Conservation (phyloP, 2,888 invertebrate species). For the Agelastica alni region DNA sequence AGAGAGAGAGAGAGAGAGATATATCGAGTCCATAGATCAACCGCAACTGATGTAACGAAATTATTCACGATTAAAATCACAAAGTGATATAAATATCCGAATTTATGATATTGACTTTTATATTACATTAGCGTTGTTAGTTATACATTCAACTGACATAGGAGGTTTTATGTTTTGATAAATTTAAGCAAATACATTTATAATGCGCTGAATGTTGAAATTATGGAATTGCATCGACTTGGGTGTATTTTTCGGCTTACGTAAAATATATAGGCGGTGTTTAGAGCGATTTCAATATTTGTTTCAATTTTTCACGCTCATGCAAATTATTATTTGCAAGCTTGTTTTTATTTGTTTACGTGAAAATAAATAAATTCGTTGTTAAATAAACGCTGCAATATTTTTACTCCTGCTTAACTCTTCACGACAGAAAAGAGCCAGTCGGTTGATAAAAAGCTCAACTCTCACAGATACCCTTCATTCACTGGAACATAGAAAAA, state of each 20-base stretch:
- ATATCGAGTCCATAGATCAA: slow-evolving; percentile 3
- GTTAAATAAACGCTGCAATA: no score
- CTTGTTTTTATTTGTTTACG: no score
- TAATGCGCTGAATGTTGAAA: neutral
- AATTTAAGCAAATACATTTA: neutral
- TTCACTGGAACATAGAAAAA: no score
- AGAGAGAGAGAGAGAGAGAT: no score
- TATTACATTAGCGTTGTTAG: slow-evolving; percentile 14
- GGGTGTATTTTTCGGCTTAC: neutral
- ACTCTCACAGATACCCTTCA: no score
- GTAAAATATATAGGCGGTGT: neutral
- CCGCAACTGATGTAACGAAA: slow-evolving; percentile 9
- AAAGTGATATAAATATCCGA: slow-evolving; percentile 16
- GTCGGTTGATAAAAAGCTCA: no score
- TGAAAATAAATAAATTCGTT: no score
- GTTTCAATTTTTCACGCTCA: no score
- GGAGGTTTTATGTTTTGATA: neutral
- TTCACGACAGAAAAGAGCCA: no score
- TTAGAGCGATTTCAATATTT: no score
- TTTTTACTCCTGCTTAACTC: no score
- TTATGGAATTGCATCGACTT: neutral
- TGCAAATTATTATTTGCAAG: no score
- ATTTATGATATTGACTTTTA: slow-evolving; percentile 18
- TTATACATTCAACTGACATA: slow-evolving; percentile 1
- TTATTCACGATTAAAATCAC: slow-evolving; percentile 14